phyloP scores from a whole-genome alignment of 1,140 invertebrate species.

The Eupristina koningsbergeri region DNA sequence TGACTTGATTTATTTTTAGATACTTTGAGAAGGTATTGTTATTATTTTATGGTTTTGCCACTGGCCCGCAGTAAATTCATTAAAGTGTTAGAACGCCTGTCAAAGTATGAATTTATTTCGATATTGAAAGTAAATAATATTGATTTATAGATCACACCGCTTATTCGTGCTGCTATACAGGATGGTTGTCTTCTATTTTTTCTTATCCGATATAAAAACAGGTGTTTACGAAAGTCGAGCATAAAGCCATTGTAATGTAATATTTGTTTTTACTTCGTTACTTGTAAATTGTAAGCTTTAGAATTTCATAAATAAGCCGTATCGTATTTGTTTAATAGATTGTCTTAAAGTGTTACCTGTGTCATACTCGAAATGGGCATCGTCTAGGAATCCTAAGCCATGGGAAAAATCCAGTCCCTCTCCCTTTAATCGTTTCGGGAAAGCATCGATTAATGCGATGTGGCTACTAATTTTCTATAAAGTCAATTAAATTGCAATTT shows the following conservation, averaged over 20 bases:
- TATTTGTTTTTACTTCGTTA: background rate
- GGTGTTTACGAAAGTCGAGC: background rate
- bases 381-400: slow-evolving; percentile 73
- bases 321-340: background rate
- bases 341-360: slow-evolving; percentile 68
- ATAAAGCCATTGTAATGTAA: background rate
- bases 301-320: background rate
- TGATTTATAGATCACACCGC: background rate
- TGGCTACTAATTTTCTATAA: slow-evolving; percentile 74
- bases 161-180: no score
- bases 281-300: background rate
- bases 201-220: background rate
- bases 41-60: no score
- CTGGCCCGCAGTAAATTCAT: background rate
- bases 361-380: slow-evolving; percentile 72
- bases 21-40: background rate
- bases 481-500: no score
- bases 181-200: background rate
- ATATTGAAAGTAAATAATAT: slow-evolving; percentile 3
- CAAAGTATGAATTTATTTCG: background rate
- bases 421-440: slow-evolving; percentile 76
- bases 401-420: slow-evolving; percentile 76
- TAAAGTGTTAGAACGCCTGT: background rate
- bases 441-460: slow-evolving; percentile 76
- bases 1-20: background rate